Evolutionary conservation across 2,888 invertebrate genomes (phyloP), one percentile per base, ranked within the genome.

Genomic region (Phalangium opilio): DNA sequence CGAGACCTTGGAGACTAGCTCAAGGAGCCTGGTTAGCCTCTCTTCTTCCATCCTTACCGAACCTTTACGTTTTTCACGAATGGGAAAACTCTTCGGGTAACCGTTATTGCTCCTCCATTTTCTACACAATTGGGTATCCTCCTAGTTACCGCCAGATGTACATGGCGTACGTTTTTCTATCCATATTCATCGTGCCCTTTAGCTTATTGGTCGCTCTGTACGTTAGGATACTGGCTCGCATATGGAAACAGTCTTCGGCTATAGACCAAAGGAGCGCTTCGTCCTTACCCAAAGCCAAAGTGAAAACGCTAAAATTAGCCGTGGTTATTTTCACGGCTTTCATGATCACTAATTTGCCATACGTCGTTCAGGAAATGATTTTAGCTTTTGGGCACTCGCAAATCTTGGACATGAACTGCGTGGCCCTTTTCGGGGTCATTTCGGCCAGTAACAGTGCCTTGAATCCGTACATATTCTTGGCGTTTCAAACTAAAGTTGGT

Each of bases 221-320:
- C 41, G 43, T 45, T 12, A 11, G 45, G 14, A 52, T 52, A 10
- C n/a, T 52, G 15, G 41, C 27, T 3, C 48, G 45, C 14, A 52
- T 52, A 3, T 45, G 50, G 40, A 18, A 19, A 2, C 47, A 48
- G 12, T 50, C 52, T 0, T 45, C 45, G 3, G 47, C 50, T 7
- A 32, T 49, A 3, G 43, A 35, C 10, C 44, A 49, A 15, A 46
- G 47, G 14, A 50, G 38, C 10, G 45, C 41, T 2, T 48, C 48
- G 5, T 47, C 51, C 4, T 57, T 67, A 18, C 63, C 64, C 11
- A 61, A 59, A 45, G 67, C 67, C 7, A 65, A 64, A 54, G 58
- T 62, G 12, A 67, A 66, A 51, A 66, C 65, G 2, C 52, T 67
- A 21, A 65, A 63, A 52, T 66, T 67, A 65, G 64, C 66, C 7